Base-by-base conservation (phyloP, 2,888 invertebrate genomes). In the Barypeithes pellucidus region DNA sequence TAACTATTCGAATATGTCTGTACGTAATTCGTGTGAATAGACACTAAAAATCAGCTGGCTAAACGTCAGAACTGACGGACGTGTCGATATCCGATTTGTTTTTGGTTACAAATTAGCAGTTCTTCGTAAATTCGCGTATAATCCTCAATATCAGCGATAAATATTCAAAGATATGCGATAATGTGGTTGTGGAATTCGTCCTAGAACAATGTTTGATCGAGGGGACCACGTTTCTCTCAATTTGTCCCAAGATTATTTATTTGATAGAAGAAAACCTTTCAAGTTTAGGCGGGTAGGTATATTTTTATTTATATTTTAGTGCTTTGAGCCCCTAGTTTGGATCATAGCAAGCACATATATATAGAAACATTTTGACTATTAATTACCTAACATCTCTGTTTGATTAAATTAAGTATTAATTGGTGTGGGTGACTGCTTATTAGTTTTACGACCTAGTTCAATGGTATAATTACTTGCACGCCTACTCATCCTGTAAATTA, bases 281-380 rank as follows among this genome's bases (percentile, higher is more conserved):
- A 80, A 80, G 73, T 73, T 81, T n/a, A 80, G 73, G 78, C 79
- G 82, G 80, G 82, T 82, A 76, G 18, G 77, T 54, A 57, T 8
- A 14, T 3, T 16, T n/a, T 43, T 12, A 4, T 5, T 43, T 43
- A n/a, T 43, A 43, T 76, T 12, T 36, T 59, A 16, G 29, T 8
- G 12, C 14, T 18, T 18, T 7, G 9, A 5, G n/a, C 16, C 33
- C 16, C 16, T 33, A 36, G 5, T 22, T 59, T 9, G 11, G 12
- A 22, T 9, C 9, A 18, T 20, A 47, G 20, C 11, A 11, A 20
- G 9, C 2, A 45, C 5, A 45, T 4, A 20, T 22, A 2, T 24
- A 36, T 12, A 2, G 12, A 36, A 36, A 36, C 36, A 36, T 12
- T 12, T 39, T n/a, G 39, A 3, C 36, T 39, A n/a, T n/a, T 29